Base-by-base conservation (phyloP, 2,113 vertebrate genomes). In the Hyla sarda region DNA sequence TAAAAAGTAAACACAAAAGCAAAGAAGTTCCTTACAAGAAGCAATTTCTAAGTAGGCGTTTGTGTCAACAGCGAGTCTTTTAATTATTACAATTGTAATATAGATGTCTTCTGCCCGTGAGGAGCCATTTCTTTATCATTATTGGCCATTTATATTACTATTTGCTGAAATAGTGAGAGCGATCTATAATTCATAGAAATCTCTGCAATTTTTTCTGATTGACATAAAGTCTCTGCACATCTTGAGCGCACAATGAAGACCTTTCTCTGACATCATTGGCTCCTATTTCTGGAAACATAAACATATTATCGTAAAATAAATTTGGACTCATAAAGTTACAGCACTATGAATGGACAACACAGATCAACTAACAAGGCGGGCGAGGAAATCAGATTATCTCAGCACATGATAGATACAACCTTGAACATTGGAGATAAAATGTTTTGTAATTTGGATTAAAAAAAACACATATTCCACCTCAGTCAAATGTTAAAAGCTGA, bases 171-270 rank as follows among this genome's bases (percentile, higher is more conserved):
- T n/a, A 73, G 71, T 21, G 16, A 73, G 37, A 76, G 14, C 45
- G 5, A 50, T 76, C 45, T 25, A 76, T 76, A 76, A 50, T 76
- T 28, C 45, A 50, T 76, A 76, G 47, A 50, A 76, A 76, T 76
- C 73, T 76, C n/a, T 76, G n/a, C 47, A 76, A 48, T 76, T 76
- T 50, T 41, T 50, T 45, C 45, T n/a, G 48, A 75, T 75, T 48
- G 37, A 75, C 72, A 48, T 74, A 75, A 48, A 47, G 28, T 48
- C 32, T 41, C 69, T 72, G 69, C 14, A 73, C 37, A 23, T 45
- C 37, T 75, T 48, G 12, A 48, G n/a, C n/a, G 5, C 14, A 12
- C 37, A 75, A 25, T 48, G 72, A 6, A 50, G 45, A 28, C 73
- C 23, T 50, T 50, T 76, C 45, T 76, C 73, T 28, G 45, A 47